Percentiles rank a stretch among this genome's conserved stretches.
phyloP scores from a whole-genome alignment of 2,797 vertebrate species.

The Cyclura pinguis region DNA sequence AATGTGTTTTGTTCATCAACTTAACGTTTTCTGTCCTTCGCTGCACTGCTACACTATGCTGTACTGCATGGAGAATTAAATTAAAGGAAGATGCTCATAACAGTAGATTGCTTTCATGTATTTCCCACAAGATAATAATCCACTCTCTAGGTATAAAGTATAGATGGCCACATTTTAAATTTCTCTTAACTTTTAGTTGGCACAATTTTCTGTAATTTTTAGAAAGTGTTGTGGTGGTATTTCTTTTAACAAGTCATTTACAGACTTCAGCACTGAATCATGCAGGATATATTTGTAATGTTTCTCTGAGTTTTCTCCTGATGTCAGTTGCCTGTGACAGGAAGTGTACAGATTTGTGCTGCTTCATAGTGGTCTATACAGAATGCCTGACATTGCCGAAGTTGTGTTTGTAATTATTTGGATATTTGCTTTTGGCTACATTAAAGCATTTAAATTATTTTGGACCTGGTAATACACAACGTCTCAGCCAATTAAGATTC shows the following conservation, averaged over 20 bases:
- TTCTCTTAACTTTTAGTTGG: not conserved
- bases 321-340: slow-evolving; percentile 46
- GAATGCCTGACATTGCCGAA: slow-evolving; percentile 52
- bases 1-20: slow-evolving; percentile 50
- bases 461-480: slow-evolving; percentile 51
- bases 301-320: slow-evolving; percentile 42
- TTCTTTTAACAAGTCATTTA: slow-evolving; percentile 16
- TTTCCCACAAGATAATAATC: slow-evolving; percentile 7
- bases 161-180: not conserved
- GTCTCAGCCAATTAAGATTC: slow-evolving; percentile 67
- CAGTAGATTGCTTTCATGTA: not conserved
- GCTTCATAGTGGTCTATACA: slow-evolving; percentile 42
- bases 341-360: slow-evolving; percentile 46
- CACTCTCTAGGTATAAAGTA: not conserved
- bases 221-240: not conserved
- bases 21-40: slow-evolving; percentile 54
- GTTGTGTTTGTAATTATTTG: slow-evolving; percentile 61
- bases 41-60: slow-evolving; percentile 29
- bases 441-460: slow-evolving; percentile 60
- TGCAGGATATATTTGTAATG: not conserved
- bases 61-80: slow-evolving; percentile 6
- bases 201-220: slow-evolving; percentile 9
- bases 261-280: slow-evolving; percentile 43
- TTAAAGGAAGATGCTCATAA: slow-evolving; percentile 12
- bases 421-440: slow-evolving; percentile 58